A percentile compares a stretch with the other conserved stretches of the same genome.
Evolutionary conservation across 2,888 invertebrate genomes (phyloP).

Genomic region (Dynastes hyllus): DNA sequence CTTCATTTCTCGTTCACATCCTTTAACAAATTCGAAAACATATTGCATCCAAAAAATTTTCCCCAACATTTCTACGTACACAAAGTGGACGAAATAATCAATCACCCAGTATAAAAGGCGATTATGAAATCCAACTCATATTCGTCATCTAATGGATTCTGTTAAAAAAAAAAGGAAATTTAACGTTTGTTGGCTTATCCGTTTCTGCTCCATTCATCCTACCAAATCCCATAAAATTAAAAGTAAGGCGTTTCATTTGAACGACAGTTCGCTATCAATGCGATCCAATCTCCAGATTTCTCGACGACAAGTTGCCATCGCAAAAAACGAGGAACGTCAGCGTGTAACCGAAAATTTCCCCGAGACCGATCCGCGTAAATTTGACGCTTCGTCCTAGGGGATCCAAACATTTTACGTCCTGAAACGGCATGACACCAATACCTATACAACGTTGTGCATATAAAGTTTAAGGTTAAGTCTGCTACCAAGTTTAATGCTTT

Average conservation of each 20-base stretch:
- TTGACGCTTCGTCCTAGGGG: slow-evolving; percentile 41
- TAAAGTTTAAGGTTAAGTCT: slow-evolving; percentile 42
- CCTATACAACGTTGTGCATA: slow-evolving; percentile 34
- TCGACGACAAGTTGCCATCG: slow-evolving; percentile 36
- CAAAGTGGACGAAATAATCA: too few species aligned
- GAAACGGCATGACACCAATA: slow-evolving; percentile 35
- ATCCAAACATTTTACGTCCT: slow-evolving; percentile 39
- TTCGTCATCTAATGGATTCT: neutral
- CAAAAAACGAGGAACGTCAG: slow-evolving; percentile 42
- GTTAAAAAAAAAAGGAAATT: slow-evolving; percentile 27
- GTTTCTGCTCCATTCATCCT: slow-evolving; percentile 5
- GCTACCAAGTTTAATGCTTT: slow-evolving; percentile 36
- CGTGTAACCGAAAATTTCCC: slow-evolving; percentile 42
- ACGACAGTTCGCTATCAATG: slow-evolving; percentile 41
- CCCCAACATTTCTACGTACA: too few species aligned
- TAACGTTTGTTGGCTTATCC: too few species aligned
- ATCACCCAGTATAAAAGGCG: too few species aligned
- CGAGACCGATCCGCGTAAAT: slow-evolving; percentile 44
- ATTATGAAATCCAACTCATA: too few species aligned
- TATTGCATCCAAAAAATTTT: too few species aligned
- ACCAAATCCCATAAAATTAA: slow-evolving; percentile 37
- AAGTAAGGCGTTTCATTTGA: slow-evolving; percentile 34
- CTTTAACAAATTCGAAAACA: too few species aligned
- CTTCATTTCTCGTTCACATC: too few species aligned
- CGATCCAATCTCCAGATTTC: slow-evolving; percentile 45